Percentiles rank a stretch among this genome's conserved stretches.
phyloP scores from a whole-genome alignment of 2,113 vertebrate genomes.

The Vulpes ferrilata region DNA sequence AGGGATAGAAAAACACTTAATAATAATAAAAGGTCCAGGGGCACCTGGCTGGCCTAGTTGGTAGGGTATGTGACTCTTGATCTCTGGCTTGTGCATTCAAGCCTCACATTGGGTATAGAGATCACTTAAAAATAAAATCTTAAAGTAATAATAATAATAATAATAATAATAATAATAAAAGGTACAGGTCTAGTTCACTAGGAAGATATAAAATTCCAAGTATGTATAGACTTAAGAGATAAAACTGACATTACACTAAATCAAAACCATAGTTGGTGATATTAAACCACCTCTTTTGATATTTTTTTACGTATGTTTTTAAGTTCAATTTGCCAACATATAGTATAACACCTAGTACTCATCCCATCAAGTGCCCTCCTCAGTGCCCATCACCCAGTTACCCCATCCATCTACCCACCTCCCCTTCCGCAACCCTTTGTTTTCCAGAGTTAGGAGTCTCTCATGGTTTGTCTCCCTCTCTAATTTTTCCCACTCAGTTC shows the following conservation, averaged over 20 bases:
- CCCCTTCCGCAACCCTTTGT: no score
- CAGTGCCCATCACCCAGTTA: no score
- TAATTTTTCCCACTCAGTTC: no score
- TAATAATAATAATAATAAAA: not conserved
- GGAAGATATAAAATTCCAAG: not conserved
- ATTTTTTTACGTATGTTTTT: no score
- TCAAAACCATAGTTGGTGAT: not conserved
- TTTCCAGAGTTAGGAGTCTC: no score
- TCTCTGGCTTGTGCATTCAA: not conserved
- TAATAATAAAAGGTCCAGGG: not conserved
- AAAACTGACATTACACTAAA: not conserved
- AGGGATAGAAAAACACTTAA: not conserved
- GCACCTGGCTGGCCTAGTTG: not conserved
- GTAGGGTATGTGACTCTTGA: not conserved
- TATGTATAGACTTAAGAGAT: not conserved
- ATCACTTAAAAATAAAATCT: not conserved
- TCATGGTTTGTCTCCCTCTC: no score
- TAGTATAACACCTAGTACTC: no score
- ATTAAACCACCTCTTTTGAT: not conserved
- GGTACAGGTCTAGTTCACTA: not conserved
- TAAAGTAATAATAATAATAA: not conserved
- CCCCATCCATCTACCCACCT: no score
- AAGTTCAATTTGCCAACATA: no score
- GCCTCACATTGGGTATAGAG: not conserved
- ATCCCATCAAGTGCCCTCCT: no score